Conservation (phyloP, 2,113 vertebrate genomes). For the Amphilophus citrinellus region DNA sequence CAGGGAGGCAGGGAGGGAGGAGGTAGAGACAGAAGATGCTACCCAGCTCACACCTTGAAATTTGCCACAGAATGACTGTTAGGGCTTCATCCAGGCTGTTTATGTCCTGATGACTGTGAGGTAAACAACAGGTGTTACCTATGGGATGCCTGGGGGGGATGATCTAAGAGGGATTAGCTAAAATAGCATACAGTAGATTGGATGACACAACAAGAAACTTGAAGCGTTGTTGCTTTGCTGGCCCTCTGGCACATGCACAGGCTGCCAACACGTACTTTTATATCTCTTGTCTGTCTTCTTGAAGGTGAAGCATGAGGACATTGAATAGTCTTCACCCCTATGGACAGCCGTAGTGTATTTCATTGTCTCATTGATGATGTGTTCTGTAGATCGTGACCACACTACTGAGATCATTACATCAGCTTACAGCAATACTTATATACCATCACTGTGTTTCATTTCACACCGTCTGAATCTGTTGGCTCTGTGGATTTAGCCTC, state of each 20-base stretch:
- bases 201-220: constrained; percentile 66
- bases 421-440: neutral
- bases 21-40: neutral
- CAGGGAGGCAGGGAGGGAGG: neutral
- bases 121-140: constrained; percentile 78
- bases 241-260: constrained; percentile 23
- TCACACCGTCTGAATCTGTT: neutral
- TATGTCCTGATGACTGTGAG: constrained; percentile 32
- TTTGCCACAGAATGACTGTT: constrained; percentile 20
- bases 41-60: neutral
- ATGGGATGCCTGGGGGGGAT: constrained; percentile 46
- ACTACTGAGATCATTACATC: constrained; percentile 2
- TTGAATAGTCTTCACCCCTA: neutral
- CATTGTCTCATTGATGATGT: neutral
- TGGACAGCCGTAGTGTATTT: neutral
- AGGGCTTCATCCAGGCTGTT: constrained; percentile 26
- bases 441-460: constrained; percentile 3
- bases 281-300: neutral
- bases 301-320: neutral
- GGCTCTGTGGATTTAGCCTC: neutral
- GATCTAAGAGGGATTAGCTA: constrained; percentile 58
- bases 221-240: constrained; percentile 38
- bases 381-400: neutral
- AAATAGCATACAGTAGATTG: constrained; percentile 64
- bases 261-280: neutral